Percentiles rank a stretch among this genome's conserved stretches.
phyloP scores from a whole-genome alignment of 2,888 invertebrate genomes.

The Lasius fuliginosus region DNA sequence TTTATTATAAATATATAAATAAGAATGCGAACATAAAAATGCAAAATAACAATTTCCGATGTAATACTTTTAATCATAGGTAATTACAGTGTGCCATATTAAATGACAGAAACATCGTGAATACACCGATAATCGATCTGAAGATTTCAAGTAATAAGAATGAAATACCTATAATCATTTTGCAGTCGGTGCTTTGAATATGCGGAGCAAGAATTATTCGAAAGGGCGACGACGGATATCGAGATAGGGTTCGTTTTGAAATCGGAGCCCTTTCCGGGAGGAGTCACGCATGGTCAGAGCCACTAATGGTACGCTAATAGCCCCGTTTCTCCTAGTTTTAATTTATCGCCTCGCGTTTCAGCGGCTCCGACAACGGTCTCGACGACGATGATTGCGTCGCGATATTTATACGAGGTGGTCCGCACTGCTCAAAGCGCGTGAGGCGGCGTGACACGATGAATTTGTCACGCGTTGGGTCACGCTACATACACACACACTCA shows the following conservation, averaged over 20 bases:
- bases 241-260: conserved; percentile 67
- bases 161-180: background rate
- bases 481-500: conserved; percentile 53
- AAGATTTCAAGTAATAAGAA: background rate
- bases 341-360: conserved; percentile 79
- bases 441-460: conserved; percentile 83
- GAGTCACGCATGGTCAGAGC: conserved; percentile 82
- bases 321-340: conserved; percentile 82
- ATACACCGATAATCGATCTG: background rate
- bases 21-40: background rate
- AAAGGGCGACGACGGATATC: conserved; percentile 3
- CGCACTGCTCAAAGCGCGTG: conserved; percentile 77
- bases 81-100: conserved; percentile 2
- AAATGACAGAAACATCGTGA: background rate
- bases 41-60: background rate
- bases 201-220: background rate
- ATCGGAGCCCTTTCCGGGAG: conserved; percentile 67
- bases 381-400: conserved; percentile 74
- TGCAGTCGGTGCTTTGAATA: background rate
- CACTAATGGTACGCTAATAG: conserved; percentile 84
- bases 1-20: background rate
- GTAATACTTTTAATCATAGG: background rate
- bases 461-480: conserved; percentile 82
- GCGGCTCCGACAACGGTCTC: conserved; percentile 56
- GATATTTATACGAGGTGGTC: conserved; percentile 74